phyloP scores from a whole-genome alignment of 2,888 invertebrate species.

The Polymixis flavicincta region DNA sequence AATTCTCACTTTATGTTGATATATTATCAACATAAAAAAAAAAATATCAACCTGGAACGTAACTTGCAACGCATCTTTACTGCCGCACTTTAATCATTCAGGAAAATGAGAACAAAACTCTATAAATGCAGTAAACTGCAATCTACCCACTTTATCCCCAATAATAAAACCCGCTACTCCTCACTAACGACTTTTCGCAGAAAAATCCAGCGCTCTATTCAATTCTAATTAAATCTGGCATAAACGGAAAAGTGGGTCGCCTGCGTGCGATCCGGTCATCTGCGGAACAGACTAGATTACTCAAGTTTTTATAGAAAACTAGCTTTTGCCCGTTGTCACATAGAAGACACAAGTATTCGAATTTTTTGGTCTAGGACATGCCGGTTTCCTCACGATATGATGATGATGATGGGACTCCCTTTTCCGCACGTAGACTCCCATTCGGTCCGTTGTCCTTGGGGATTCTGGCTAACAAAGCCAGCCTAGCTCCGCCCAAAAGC shows the following conservation, averaged over 20 bases:
- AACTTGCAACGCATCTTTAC: not conserved
- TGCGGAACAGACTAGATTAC: constrained; percentile 61
- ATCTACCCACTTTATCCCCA: not conserved
- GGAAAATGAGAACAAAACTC: not conserved
- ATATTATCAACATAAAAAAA: not conserved
- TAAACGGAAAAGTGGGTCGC: constrained; percentile 61
- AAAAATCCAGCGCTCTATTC: constrained; percentile 57
- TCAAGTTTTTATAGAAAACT: constrained; percentile 58
- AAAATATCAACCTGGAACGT: not conserved
- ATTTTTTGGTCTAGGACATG: too few species aligned
- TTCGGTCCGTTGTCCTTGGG: too few species aligned
- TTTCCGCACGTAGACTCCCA: too few species aligned
- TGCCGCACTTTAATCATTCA: not conserved
- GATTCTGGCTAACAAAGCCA: too few species aligned
- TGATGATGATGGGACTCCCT: too few species aligned
- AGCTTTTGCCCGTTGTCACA: too few species aligned
- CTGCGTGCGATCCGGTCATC: constrained; percentile 64
- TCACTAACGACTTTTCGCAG: constrained; percentile 31
- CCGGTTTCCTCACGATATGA: too few species aligned
- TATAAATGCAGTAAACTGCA: not conserved
- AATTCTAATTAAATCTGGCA: constrained; percentile 67
- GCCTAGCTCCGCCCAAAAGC: too few species aligned
- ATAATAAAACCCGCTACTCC: constrained; percentile 26
- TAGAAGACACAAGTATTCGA: too few species aligned
- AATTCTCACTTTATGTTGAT: not conserved